phyloP scores from a whole-genome alignment of 2,113 vertebrate species.

The Lampris incognitus region DNA sequence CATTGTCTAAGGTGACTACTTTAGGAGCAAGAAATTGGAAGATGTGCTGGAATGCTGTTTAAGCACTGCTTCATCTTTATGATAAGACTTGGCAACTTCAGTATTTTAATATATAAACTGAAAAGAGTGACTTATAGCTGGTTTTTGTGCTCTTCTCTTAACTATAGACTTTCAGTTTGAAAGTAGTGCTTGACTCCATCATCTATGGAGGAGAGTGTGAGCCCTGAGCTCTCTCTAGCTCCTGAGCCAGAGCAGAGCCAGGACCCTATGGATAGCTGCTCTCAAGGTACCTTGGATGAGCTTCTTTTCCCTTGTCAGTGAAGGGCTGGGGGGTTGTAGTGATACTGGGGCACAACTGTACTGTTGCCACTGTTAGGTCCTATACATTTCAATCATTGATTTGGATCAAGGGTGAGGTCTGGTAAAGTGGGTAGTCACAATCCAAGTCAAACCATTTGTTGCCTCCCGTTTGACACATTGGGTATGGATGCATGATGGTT shows the following conservation, averaged over 20 bases:
- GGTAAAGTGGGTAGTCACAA: not conserved
- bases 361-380: conserved; percentile 2
- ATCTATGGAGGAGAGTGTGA: conserved; percentile 85
- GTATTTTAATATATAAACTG: conserved; percentile 19
- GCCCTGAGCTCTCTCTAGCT: conserved; percentile 77
- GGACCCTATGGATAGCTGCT: conserved; percentile 84
- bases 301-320: conserved; percentile 46
- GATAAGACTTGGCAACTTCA: not conserved
- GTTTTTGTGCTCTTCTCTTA: conserved; percentile 77
- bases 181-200: conserved; percentile 76
- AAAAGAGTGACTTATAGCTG: conserved; percentile 60
- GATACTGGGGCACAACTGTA: conserved; percentile 17
- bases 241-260: conserved; percentile 83
- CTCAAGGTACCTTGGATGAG: conserved; percentile 85
- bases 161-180: conserved; percentile 81
- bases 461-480: not conserved
- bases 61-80: not conserved
- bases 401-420: not conserved
- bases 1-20: not conserved
- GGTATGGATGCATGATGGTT: not conserved
- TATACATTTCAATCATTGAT: conserved; percentile 19
- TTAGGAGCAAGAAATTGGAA: not conserved
- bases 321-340: conserved; percentile 1
- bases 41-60: not conserved
- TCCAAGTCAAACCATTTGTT: not conserved